These are phyloP conservation scores for Phyllostomus hastatus DNA, from an alignment of 2,113 vertebrate species.

Conservation along the genomic window DNA sequence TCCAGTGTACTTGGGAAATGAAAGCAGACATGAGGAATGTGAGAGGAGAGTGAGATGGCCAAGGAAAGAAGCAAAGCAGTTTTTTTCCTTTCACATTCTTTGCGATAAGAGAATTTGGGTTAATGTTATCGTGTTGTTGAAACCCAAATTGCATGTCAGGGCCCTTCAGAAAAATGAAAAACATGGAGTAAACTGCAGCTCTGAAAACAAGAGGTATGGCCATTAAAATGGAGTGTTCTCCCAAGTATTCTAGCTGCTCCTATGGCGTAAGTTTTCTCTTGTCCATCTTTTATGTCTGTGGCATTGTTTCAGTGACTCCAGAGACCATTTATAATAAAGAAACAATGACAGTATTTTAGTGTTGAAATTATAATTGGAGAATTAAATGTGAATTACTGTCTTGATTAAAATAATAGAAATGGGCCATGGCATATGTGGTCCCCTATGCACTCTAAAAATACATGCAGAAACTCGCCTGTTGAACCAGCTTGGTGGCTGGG, in stretches of 20 bases:
- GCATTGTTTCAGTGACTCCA: conserved; percentile 35
- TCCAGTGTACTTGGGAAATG: conserved; percentile 52
- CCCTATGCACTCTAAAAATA: not conserved
- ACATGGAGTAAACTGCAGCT: not conserved
- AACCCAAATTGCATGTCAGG: not conserved
- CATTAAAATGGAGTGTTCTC: not conserved
- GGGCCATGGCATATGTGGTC: not conserved
- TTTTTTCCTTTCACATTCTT: conserved; percentile 37
- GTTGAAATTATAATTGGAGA: not conserved
- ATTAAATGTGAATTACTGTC: conserved; percentile 3
- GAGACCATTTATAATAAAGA: not conserved
- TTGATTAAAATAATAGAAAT: conserved; percentile 9
- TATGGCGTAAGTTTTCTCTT: not conserved
- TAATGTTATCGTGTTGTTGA: conserved; percentile 24
- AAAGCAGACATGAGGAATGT: conserved; percentile 69
- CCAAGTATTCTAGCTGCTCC: not conserved
- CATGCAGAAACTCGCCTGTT: not conserved
- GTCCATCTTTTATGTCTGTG: not conserved
- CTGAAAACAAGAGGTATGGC: not conserved
- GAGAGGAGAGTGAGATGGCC: conserved; percentile 42
- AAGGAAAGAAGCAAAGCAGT: conserved; percentile 36
- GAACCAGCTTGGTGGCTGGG: not conserved
- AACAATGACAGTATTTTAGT: not conserved
- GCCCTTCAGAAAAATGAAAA: not conserved
- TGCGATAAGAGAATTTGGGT: conserved; percentile 59